Evolutionary conservation across 1,140 invertebrate genomes (phyloP).

Genomic region (Achatina immaculata): DNA sequence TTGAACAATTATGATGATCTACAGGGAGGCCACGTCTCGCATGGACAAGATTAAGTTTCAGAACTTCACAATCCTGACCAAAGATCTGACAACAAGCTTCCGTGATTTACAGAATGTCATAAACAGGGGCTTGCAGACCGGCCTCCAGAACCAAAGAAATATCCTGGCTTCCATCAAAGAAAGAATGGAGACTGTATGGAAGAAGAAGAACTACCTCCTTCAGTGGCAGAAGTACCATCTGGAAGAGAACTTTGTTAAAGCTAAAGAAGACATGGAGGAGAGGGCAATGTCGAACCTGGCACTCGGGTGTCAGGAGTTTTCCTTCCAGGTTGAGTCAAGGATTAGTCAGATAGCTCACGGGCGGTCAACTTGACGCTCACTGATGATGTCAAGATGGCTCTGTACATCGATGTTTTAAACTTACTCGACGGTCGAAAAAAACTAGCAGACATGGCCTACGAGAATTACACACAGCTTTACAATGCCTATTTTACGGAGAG

Average conservation of each 20-base stretch:
- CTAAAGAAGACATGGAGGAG: slow-evolving; percentile 57
- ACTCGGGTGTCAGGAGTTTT: slow-evolving; percentile 24
- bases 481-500: slow-evolving; percentile 49
- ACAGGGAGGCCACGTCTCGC: slow-evolving; percentile 10
- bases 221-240: slow-evolving; percentile 51
- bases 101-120: not conserved
- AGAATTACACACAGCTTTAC: slow-evolving; percentile 50
- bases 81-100: not conserved
- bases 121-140: not conserved
- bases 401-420: slow-evolving; percentile 41
- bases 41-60: not conserved
- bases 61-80: not conserved
- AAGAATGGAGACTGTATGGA: slow-evolving; percentile 22
- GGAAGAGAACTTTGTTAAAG: slow-evolving; percentile 53
- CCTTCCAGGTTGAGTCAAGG: slow-evolving; percentile 11
- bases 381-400: not conserved
- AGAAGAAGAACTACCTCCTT: slow-evolving; percentile 45
- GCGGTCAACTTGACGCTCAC: not conserved
- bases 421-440: slow-evolving; percentile 44
- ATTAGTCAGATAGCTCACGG: slow-evolving; percentile 11
- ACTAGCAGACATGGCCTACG: slow-evolving; percentile 43
- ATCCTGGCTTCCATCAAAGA: not conserved
- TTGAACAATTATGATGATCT: too few relatives aligned
- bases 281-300: slow-evolving; percentile 49
- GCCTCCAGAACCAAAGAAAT: not conserved